Base-by-base conservation (phyloP, 2,113 vertebrate genomes). In the Silurus glanis region DNA sequence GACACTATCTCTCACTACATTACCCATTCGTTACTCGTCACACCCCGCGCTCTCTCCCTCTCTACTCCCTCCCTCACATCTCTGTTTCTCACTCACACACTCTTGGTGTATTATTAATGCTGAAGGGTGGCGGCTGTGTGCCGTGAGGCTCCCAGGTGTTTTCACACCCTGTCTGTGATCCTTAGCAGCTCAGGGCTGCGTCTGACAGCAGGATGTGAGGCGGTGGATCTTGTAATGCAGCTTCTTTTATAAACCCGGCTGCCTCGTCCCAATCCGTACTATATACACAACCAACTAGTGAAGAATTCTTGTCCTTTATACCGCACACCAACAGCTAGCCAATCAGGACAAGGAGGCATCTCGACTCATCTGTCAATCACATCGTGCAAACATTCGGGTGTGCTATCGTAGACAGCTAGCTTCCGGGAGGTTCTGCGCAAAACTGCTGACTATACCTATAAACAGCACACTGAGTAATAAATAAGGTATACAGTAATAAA, bases 131-230 rank as follows among this genome's bases (percentile, higher is more conserved):
- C 83, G 80, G 85, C 88, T 80, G 66, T 86, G 59, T 75, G 67
- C 76, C 89, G 86, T 92, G 89, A 88, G 62, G 83, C 64, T 82
- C 88, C 86, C 62, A 91, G 89, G 89, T 91, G 84, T 93, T 91
- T 91, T 88, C 87, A 88, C 88, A 59, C 88, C 78, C 80, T 80
- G 86, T 85, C 84, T 85, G 75, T 78, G 85, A 84, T 82, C 82
- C 85, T 47, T 58, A 79, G 28, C 59, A 28, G 53, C 84, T 74
- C 25, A 45, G 28, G 49, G 67, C 75, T 56, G 51, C 28, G 6
- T 66, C 78, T 80, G 78, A 75, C 74, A 84, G 86, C 25, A 49
- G 23, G 51, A 37, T 61, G 62, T 67, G 53, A 80, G n/a, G 49
- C 25, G 23, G 4, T 59, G 53, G 47, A 76, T 79, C 87, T 71